Evolutionary conservation across 2,888 invertebrate species (phyloP).

Genomic region (Leptarthrus brevirostris): DNA sequence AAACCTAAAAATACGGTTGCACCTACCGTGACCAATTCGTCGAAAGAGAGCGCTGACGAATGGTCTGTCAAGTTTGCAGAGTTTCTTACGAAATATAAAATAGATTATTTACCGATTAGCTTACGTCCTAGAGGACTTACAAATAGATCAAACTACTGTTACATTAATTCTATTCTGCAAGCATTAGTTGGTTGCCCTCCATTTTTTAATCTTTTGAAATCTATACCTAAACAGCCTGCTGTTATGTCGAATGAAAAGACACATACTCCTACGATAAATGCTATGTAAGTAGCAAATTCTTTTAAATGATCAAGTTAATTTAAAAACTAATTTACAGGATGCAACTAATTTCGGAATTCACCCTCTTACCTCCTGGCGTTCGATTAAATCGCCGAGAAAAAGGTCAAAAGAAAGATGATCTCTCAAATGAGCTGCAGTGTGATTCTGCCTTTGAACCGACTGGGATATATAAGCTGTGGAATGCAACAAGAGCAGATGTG

Average conservation of each 20-base stretch:
- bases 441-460: slow-evolving; percentile 92
- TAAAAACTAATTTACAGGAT: slow-evolving; percentile 49
- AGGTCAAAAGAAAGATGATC: slow-evolving; percentile 64
- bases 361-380: slow-evolving; percentile 72
- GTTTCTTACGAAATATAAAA: slow-evolving; percentile 78
- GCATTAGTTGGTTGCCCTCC: slow-evolving; percentile 95
- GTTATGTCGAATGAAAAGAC: slow-evolving; percentile 70
- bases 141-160: slow-evolving; percentile 96
- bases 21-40: not conserved
- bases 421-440: slow-evolving; percentile 72
- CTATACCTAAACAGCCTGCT: slow-evolving; percentile 76
- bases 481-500: slow-evolving; percentile 79
- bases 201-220: slow-evolving; percentile 89
- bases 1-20: slow-evolving; percentile 43
- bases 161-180: slow-evolving; percentile 94
- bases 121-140: slow-evolving; percentile 90
- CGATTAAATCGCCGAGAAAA: slow-evolving; percentile 68
- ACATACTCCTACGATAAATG: slow-evolving; percentile 88
- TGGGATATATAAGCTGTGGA: slow-evolving; percentile 85
- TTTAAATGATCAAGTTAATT: not conserved
- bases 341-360: slow-evolving; percentile 83
- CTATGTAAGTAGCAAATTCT: slow-evolving; percentile 78
- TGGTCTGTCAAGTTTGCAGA: slow-evolving; percentile 72
- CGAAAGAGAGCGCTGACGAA: slow-evolving; percentile 58
- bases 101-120: slow-evolving; percentile 83